Percentiles rank a stretch among this genome's conserved stretches.
phyloP scores from a whole-genome alignment of 64 coral and sea anemone genomes.

The Catalaphyllia jardinei region DNA sequence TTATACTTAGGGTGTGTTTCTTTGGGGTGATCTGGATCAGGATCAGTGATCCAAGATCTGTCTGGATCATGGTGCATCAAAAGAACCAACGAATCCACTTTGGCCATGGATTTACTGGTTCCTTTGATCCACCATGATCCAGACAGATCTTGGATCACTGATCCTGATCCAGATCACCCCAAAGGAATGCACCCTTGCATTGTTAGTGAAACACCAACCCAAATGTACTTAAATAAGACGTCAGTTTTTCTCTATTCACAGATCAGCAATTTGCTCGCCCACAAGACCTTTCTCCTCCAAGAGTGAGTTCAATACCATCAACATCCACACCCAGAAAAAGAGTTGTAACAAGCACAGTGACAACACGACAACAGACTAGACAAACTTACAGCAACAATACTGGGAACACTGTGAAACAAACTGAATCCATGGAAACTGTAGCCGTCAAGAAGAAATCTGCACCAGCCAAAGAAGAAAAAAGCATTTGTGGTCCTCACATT shows the following conservation, averaged over 20 bases:
- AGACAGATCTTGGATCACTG: no score
- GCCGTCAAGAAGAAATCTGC: neutral
- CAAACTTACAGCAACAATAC: neutral
- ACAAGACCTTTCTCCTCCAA: neutral
- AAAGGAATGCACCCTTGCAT: no score
- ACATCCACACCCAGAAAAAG: conserved; percentile 16
- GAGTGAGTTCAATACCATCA: neutral
- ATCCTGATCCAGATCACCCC: no score
- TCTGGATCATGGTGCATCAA: no score
- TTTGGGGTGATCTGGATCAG: no score
- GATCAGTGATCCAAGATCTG: no score
- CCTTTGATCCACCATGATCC: no score
- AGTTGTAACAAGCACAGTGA: neutral
- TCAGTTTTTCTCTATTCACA: neutral
- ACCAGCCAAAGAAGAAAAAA: neutral
- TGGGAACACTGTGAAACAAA: neutral
- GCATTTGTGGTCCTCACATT: conserved; percentile 15
- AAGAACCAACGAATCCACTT: no score
- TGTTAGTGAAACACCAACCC: neutral
- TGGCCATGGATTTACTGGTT: no score
- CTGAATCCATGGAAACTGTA: neutral
- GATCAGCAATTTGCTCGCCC: neutral
- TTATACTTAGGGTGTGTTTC: no score
- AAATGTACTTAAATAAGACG: neutral
- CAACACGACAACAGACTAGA: neutral